These are phyloP conservation scores for Siderastrea siderea DNA, from an alignment of 92 coral and sea anemone species.

Conservation along the genomic window DNA sequence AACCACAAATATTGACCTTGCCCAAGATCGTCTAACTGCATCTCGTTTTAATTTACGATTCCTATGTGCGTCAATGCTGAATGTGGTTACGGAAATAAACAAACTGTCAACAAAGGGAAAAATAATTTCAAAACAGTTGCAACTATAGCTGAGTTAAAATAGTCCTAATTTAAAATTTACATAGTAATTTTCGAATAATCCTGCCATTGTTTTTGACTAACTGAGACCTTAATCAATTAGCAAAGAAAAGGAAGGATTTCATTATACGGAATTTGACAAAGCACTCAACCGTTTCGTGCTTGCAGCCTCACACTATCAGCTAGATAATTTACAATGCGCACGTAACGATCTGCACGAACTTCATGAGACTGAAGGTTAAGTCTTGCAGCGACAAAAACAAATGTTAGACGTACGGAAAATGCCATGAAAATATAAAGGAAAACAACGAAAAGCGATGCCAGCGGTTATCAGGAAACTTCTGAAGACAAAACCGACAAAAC, in stretches of 20 bases:
- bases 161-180: not conserved
- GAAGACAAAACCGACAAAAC: not conserved
- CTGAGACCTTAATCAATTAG: not conserved
- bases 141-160: not conserved
- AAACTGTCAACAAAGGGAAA: not conserved
- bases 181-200: not conserved
- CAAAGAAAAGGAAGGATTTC: not conserved
- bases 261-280: not conserved
- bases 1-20: not conserved
- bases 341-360: too few relatives aligned
- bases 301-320: too few relatives aligned
- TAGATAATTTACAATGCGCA: not conserved
- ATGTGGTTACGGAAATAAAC: not conserved
- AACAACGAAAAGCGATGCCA: not conserved
- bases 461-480: not conserved
- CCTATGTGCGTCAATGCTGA: not conserved
- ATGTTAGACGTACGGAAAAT: not conserved
- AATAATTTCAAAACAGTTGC: not conserved
- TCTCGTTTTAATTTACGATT: not conserved
- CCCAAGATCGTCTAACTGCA: not conserved
- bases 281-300: not conserved
- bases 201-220: too few relatives aligned
- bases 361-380: not conserved
- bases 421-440: not conserved
- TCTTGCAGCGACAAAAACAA: not conserved